Percentiles rank a stretch among this genome's conserved stretches.
phyloP scores from a whole-genome alignment of 2,888 invertebrate species.

The Rapana venosa region DNA sequence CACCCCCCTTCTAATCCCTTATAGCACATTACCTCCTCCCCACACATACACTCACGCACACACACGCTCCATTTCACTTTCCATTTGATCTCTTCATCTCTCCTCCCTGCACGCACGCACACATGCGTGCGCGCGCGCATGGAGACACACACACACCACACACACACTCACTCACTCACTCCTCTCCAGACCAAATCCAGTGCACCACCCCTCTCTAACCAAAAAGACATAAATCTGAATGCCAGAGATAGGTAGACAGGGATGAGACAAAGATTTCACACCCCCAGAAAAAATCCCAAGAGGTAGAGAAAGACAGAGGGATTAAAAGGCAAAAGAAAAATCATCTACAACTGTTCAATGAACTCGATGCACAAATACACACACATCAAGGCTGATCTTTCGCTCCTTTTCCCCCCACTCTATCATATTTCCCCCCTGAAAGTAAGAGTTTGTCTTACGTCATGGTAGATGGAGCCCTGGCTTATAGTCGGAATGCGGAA shows the following conservation, averaged over 20 bases:
- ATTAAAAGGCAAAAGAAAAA: not conserved
- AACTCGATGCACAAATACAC: not conserved
- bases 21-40: too few species aligned
- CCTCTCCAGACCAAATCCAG: too few species aligned
- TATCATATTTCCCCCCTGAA: not conserved
- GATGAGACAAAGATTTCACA: not conserved
- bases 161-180: not conserved
- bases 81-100: too few species aligned
- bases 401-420: too few species aligned
- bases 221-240: not conserved
- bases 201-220: not conserved
- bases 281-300: not conserved
- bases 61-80: too few species aligned
- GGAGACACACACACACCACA: not conserved
- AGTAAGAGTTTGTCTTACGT: not conserved
- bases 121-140: not conserved
- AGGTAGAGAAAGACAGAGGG: not conserved
- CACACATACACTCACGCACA: too few species aligned
- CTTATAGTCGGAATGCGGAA: constrained; percentile 93
- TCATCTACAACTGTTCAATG: too few species aligned
- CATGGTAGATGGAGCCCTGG: constrained; percentile 93
- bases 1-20: too few species aligned
- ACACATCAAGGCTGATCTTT: not conserved
- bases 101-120: too few species aligned
- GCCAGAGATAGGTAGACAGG: not conserved